phyloP scores from a whole-genome alignment of 1,140 invertebrate genomes.

The Drosophila nebulosa region DNA sequence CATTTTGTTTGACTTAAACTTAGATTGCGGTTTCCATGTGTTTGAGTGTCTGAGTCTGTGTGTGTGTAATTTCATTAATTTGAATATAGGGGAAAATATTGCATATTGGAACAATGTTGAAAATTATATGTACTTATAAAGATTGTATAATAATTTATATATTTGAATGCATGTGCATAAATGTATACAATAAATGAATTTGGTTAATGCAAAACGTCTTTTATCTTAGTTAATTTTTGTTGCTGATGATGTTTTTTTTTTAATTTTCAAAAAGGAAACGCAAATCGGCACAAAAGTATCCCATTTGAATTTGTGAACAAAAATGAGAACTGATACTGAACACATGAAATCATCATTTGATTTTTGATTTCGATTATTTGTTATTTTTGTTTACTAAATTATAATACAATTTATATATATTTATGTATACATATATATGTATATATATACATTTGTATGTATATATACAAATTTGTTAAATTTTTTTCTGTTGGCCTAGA shows the following conservation, averaged over 20 bases:
- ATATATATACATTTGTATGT: background rate
- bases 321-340: background rate
- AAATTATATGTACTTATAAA: background rate
- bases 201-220: background rate
- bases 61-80: background rate
- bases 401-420: slow-evolving; percentile 4
- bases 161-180: background rate
- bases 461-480: background rate
- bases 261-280: background rate
- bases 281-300: background rate
- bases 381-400: background rate
- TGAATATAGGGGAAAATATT: background rate
- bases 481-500: background rate
- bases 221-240: too few species aligned
- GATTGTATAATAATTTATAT: background rate
- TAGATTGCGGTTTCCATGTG: background rate
- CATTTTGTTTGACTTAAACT: background rate
- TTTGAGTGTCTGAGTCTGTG: background rate
- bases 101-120: background rate
- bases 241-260: background rate
- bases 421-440: background rate
- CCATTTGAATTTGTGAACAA: background rate
- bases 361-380: background rate
- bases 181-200: background rate
- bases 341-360: background rate